Evolutionary conservation across 2,797 vertebrate genomes (phyloP), one percentile per base, ranked within the genome.

Genomic region (Gadopsis marmoratus): DNA sequence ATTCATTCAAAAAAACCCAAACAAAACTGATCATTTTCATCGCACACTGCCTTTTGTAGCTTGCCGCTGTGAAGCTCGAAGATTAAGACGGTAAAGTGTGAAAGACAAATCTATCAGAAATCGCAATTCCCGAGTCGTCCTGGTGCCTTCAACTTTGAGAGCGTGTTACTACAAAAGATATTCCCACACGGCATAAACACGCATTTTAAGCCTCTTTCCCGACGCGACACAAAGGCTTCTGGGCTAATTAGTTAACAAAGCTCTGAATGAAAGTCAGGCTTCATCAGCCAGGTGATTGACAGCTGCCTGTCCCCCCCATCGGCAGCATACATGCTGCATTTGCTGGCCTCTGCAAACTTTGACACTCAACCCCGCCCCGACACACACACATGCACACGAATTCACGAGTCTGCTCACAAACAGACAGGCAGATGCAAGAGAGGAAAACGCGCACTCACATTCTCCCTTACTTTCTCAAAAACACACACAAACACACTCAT

Each of bases 221-320:
- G 16, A 61, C n/a, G 39, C 9, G 0, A 53, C 83, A 81, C 78
- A 74, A 77, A 86, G 55, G 72, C 95, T 93, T 94, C 93, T 91
- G 95, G 92, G 93, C 95, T 97, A 96, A 97, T 97, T 96, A 96
- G 95, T 95, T 96, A 96, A 96, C 96, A 96, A 95, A 95, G 94
- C 94, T 89, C 87, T 94, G 87, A 94, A 91, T 91, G 92, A 93
- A 91, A 90, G 95, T 93, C 95, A 95, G 84, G 95, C 96, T 95
- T 95, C 95, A 94, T 95, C 95, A 95, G 96, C 95, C 96, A 94
- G 95, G 90, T 97, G 97, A 98, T 97, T 97, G 97, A 97, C 97
- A 97, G 92, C 95, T 96, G 96, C 95, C 95, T 97, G 97, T 97
- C 97, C 95, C 94, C 94, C 95, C 95, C 95, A 92, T 95, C 93